phyloP scores from a whole-genome alignment of 2,888 invertebrate genomes.

The Dione vanillae region DNA sequence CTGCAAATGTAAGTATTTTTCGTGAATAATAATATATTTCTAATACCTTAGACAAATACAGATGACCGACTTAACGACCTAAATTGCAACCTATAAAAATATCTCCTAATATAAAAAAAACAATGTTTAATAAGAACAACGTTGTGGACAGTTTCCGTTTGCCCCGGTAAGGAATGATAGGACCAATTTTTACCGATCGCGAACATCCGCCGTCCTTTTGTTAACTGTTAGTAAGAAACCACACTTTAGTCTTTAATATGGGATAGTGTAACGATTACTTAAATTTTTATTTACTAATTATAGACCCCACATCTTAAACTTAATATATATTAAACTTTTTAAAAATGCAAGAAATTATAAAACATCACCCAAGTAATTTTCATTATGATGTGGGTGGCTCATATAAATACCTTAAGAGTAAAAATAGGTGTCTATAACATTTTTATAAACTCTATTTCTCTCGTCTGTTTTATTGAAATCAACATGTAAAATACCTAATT shows the following conservation, averaged over 20 bases:
- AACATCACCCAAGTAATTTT: constrained; percentile 4
- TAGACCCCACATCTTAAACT: constrained; percentile 23
- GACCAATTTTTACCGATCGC: constrained; percentile 86
- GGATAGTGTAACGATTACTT: constrained; percentile 52
- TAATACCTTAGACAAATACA: constrained; percentile 4
- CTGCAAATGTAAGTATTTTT: constrained; percentile 9
- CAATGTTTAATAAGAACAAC: constrained; percentile 50
- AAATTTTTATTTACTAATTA: constrained; percentile 14
- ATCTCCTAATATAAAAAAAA: constrained; percentile 45
- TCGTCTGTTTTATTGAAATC: constrained; percentile 17
- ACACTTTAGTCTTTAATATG: constrained; percentile 63
- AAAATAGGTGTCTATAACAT: constrained; percentile 22
- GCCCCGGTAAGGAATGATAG: constrained; percentile 87
- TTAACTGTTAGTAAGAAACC: constrained; percentile 42
- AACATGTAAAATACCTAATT: constrained; percentile 10
- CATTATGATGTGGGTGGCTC: background rate
- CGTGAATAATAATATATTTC: constrained; percentile 10
- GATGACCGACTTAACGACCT: constrained; percentile 14
- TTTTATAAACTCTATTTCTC: constrained; percentile 26
- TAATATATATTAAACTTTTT: constrained; percentile 6
- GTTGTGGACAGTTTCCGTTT: constrained; percentile 55
- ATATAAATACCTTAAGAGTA: constrained; percentile 9
- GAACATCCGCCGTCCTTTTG: constrained; percentile 57
- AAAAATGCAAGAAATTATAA: constrained; percentile 22
- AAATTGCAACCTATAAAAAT: constrained; percentile 33